Conservation (phyloP, 1,140 invertebrate genomes). For the Cataglyphis hispanica region DNA sequence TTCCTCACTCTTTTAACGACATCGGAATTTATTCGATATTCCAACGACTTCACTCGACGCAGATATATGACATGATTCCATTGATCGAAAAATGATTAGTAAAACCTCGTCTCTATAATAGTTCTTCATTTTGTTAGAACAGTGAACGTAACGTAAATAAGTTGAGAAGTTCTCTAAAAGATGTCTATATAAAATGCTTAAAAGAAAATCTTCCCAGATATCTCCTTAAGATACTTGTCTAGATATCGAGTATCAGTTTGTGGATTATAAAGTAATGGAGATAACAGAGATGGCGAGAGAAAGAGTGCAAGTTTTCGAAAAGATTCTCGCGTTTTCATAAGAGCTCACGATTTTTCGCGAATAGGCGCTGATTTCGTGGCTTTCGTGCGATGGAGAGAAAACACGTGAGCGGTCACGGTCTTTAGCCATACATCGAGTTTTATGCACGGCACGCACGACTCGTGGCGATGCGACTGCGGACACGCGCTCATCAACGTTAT, state of each 20-base stretch:
- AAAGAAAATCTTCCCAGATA: not conserved
- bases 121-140: conserved; percentile 11
- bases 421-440: conserved; percentile 42
- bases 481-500: conserved; percentile 49
- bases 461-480: conserved; percentile 34
- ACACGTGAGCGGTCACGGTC: conserved; percentile 29
- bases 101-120: not conserved
- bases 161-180: not conserved
- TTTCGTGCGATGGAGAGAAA: conserved; percentile 27
- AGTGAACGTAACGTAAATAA: conserved; percentile 7
- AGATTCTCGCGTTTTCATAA: not conserved
- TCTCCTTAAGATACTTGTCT: not conserved
- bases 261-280: not conserved
- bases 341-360: not conserved
- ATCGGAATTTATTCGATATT: not conserved
- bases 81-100: not conserved
- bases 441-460: conserved; percentile 52
- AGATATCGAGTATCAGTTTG: not conserved
- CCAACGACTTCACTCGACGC: not conserved
- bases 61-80: not conserved
- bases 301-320: conserved; percentile 17
- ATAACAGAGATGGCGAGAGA: not conserved
- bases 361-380: conserved; percentile 10
- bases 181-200: not conserved
- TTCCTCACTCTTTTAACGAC: conserved; percentile 12